Conservation (phyloP, 1,140 invertebrate genomes). For the Leucophenga varia region DNA sequence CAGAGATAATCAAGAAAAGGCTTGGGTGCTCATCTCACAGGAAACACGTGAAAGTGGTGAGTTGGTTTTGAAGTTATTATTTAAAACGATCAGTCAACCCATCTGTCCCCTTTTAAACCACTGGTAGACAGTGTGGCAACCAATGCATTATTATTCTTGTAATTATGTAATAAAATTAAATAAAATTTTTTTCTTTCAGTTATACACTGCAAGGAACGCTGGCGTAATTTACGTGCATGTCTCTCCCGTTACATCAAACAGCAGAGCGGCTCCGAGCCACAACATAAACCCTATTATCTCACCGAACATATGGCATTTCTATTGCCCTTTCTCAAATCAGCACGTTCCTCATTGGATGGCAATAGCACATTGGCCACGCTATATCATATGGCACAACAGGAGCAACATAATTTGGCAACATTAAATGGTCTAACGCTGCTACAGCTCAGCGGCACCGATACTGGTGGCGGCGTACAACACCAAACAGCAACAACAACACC, state of each 20-base stretch:
- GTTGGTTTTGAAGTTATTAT: background rate
- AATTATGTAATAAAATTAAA: background rate
- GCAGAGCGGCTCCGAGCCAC: conserved; percentile 40
- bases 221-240: conserved; percentile 52
- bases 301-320: conserved; percentile 55
- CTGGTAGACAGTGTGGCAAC: too few species aligned
- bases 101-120: too few species aligned
- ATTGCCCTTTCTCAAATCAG: conserved; percentile 50
- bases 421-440: conserved; percentile 9
- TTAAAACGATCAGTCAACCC: too few species aligned
- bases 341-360: conserved; percentile 38
- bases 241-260: conserved; percentile 53
- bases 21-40: conserved; percentile 56
- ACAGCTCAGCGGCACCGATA: conserved; percentile 8
- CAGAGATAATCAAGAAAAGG: conserved; percentile 51
- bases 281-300: conserved; percentile 55
- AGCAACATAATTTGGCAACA: too few species aligned
- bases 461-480: conserved; percentile 18
- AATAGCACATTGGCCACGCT: conserved; percentile 34
- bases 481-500: conserved; percentile 21
- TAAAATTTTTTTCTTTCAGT: conserved; percentile 25
- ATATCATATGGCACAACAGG: conserved; percentile 39
- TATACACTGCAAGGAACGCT: conserved; percentile 54
- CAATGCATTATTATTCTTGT: background rate
- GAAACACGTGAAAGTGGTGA: conserved; percentile 48